phyloP scores from a whole-genome alignment of 2,113 vertebrate species.

The Paedocypris sp. region DNA sequence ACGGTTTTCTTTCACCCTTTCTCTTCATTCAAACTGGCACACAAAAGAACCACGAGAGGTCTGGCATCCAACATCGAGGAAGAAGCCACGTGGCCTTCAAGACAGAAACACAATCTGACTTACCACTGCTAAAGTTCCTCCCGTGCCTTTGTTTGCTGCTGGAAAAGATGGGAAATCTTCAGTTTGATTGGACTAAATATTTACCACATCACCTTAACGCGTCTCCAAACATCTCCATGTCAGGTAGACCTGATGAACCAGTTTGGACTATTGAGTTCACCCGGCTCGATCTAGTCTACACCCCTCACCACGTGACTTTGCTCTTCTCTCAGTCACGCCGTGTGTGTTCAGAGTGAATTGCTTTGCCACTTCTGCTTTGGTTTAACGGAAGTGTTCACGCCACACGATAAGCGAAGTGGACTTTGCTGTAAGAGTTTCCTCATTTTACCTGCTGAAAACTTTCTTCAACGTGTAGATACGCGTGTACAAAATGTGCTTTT shows the following conservation, averaged over 20 bases:
- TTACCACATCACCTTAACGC: background rate
- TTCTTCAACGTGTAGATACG: no score
- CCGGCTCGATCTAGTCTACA: background rate
- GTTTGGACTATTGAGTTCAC: background rate
- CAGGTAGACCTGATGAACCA: background rate
- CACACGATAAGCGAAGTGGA: background rate
- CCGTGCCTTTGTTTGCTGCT: background rate
- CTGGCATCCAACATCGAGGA: no score
- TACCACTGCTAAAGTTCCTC: background rate
- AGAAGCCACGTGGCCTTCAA: background rate
- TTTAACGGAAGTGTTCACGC: constrained; percentile 19
- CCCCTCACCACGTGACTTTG: background rate
- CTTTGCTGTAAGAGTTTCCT: background rate
- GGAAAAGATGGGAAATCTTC: background rate
- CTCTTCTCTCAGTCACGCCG: background rate
- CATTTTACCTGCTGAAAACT: background rate
- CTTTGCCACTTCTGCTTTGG: constrained; percentile 8
- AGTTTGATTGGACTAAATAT: background rate
- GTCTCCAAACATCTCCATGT: background rate
- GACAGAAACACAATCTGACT: background rate
- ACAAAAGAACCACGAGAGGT: no score
- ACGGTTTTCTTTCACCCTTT: no score
- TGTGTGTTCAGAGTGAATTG: background rate
- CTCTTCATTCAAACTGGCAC: no score
- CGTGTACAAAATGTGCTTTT: no score